Conservation (phyloP, 1,140 invertebrate species). For the Octopus sinensis region DNA sequence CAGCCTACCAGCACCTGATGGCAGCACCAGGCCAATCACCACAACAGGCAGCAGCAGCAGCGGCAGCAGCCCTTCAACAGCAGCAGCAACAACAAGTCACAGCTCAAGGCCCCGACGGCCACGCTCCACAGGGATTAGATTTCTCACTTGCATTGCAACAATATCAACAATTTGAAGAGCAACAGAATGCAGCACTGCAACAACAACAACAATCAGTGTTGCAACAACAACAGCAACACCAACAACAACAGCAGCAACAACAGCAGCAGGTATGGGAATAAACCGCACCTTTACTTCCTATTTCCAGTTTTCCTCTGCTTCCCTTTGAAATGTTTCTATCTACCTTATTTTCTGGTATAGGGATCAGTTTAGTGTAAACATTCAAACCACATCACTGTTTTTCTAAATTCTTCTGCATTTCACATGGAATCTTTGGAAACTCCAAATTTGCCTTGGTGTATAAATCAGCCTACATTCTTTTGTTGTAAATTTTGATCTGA, state of each 20-base stretch:
- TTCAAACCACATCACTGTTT: too few species aligned
- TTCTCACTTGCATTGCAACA: conserved; percentile 1
- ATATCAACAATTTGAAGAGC: conserved; percentile 12
- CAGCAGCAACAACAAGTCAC: background rate
- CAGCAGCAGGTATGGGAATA: background rate
- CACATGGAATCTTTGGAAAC: too few species aligned
- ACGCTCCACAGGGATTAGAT: background rate
- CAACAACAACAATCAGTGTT: background rate
- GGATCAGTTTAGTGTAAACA: too few species aligned
- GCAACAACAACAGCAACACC: conserved; percentile 12
- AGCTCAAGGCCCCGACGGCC: background rate
- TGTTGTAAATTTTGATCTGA: too few species aligned
- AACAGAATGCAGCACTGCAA: conserved; percentile 6
- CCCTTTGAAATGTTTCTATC: too few species aligned
- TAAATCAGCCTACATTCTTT: too few species aligned
- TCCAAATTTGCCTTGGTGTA: too few species aligned
- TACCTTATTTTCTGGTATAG: too few species aligned
- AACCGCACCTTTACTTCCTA: too few species aligned
- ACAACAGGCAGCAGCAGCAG: background rate
- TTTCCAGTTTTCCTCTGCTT: too few species aligned
- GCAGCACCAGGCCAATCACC: background rate
- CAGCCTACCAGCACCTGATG: conserved; percentile 15
- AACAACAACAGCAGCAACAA: conserved; percentile 13
- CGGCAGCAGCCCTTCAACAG: conserved; percentile 13
- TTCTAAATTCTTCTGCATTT: too few species aligned